phyloP scores from a whole-genome alignment of 2,888 invertebrate genomes.

The Leucozona laternaria region DNA sequence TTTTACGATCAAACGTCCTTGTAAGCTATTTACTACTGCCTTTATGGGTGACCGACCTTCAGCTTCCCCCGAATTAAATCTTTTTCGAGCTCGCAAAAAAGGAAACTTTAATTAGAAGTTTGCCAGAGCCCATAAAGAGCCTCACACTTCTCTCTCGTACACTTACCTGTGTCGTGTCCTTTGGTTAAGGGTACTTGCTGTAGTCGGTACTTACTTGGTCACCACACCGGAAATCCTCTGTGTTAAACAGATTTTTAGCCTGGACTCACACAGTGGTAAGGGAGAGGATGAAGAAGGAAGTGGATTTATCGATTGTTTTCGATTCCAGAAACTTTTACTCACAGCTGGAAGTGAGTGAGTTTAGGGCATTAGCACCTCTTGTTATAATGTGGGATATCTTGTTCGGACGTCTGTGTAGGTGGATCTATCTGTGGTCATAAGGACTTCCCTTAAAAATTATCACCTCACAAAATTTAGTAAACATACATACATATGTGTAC shows the following conservation, averaged over 20 bases:
- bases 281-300: slow-evolving; percentile 4
- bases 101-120: slow-evolving; percentile 71
- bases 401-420: slow-evolving; percentile 24
- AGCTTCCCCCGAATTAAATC: background rate
- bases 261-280: background rate
- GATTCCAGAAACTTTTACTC: slow-evolving; percentile 41
- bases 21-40: slow-evolving; percentile 28
- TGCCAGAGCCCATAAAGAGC: slow-evolving; percentile 49
- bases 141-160: background rate
- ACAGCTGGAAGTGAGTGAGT: slow-evolving; percentile 47
- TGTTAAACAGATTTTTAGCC: slow-evolving; percentile 24
- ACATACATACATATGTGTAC: slow-evolving; percentile 1
- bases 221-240: slow-evolving; percentile 11
- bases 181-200: slow-evolving; percentile 14
- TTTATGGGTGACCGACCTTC: background rate
- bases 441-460: slow-evolving; percentile 58
- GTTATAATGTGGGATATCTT: slow-evolving; percentile 34
- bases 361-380: slow-evolving; percentile 51
- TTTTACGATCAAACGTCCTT: slow-evolving; percentile 60
- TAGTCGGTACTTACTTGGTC: slow-evolving; percentile 22
- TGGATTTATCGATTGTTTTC: slow-evolving; percentile 63
- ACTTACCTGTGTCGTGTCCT: slow-evolving; percentile 14
- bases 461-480: slow-evolving; percentile 48
- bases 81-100: slow-evolving; percentile 4
- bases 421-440: slow-evolving; percentile 39